These are phyloP conservation scores for Toxonevra muliebris DNA, from an alignment of 2,888 invertebrate species.

Conservation along the genomic window DNA sequence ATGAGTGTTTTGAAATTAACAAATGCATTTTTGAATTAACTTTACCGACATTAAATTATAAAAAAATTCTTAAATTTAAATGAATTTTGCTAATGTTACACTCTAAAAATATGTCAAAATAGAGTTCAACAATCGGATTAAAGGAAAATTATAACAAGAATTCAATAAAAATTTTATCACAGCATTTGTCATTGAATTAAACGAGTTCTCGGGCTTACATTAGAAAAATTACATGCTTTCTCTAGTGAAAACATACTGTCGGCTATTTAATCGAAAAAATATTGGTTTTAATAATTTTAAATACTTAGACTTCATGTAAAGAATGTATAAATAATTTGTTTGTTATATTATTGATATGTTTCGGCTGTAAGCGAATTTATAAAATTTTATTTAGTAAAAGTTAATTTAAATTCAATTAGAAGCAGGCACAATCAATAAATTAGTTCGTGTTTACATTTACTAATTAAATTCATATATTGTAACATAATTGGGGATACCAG, in stretches of 20 bases:
- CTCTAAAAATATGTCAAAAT: neutral
- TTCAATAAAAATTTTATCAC: conserved; percentile 47
- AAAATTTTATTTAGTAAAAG: neutral
- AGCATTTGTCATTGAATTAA: conserved; percentile 43
- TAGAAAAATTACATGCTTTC: no score
- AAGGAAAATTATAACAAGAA: conserved; percentile 20
- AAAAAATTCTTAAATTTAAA: neutral
- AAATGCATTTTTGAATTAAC: conserved; percentile 22
- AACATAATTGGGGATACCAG: neutral
- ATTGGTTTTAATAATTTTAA: no score
- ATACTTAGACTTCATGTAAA: no score
- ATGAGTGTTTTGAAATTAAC: conserved; percentile 21
- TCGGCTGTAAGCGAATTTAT: conserved; percentile 18
- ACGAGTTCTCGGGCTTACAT: neutral
- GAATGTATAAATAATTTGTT: neutral
- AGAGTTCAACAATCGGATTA: neutral
- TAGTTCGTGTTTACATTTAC: conserved; percentile 11
- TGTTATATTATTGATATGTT: conserved; percentile 14
- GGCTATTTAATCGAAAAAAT: no score
- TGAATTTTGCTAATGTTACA: neutral
- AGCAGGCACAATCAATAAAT: conserved; percentile 42
- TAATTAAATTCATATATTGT: neutral
- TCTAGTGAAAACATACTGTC: no score
- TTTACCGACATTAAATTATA: conserved; percentile 7
- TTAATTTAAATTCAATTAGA: conserved; percentile 3